phyloP scores from a whole-genome alignment of 2,113 vertebrate species.

The Clarias batrachus region DNA sequence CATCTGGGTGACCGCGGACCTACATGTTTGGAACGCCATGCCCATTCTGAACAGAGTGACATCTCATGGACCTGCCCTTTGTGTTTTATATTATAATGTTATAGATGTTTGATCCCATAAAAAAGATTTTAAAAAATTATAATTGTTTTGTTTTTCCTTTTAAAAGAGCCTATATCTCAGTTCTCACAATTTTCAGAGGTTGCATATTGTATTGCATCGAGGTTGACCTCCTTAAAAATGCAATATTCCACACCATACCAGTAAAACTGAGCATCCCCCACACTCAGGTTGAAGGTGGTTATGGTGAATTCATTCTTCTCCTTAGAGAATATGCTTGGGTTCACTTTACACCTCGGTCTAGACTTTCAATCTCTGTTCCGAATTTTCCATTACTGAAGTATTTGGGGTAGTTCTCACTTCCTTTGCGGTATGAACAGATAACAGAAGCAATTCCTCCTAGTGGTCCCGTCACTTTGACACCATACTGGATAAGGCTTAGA shows the following conservation, averaged over 20 bases:
- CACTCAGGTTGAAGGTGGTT: conserved; percentile 31
- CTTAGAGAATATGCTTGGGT: neutral
- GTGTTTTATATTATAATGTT: neutral
- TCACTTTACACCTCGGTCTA: no score
- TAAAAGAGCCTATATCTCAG: neutral
- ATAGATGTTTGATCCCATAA: neutral
- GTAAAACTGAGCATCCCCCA: conserved; percentile 36
- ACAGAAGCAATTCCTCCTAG: conserved; percentile 18
- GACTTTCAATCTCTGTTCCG: neutral
- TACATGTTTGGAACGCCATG: no score
- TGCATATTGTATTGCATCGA: neutral
- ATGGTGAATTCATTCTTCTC: conserved; percentile 21
- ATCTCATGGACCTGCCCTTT: no score
- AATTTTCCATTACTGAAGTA: conserved; percentile 58
- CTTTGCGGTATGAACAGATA: conserved; percentile 40
- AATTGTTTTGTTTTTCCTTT: neutral
- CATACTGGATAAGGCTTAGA: neutral
- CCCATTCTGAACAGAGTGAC: no score
- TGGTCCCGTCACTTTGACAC: conserved; percentile 3
- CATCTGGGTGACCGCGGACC: no score
- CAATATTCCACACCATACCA: neutral
- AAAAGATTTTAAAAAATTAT: neutral
- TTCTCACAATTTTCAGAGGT: conserved; percentile 13
- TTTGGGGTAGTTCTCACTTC: conserved; percentile 34
- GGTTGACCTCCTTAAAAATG: neutral